Evolutionary conservation across 2,797 vertebrate genomes (phyloP).

Genomic region (Cyprinodon diabolis): DNA sequence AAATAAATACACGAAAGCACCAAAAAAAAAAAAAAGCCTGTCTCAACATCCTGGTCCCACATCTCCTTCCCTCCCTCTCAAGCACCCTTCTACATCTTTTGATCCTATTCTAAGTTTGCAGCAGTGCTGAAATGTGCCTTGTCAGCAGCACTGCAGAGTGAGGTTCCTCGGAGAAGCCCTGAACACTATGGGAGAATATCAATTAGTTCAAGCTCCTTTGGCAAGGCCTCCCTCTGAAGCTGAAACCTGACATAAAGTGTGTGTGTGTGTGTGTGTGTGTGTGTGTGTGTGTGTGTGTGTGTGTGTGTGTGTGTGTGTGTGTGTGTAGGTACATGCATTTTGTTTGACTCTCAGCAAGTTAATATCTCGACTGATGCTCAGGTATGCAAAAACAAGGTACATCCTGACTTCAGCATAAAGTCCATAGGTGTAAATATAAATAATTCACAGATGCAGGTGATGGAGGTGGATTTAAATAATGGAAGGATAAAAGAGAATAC

Average conservation of each 20-base stretch:
- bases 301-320: neutral
- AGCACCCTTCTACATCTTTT: conserved; percentile 56
- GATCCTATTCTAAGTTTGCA: conserved; percentile 78
- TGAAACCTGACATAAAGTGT: conserved; percentile 38
- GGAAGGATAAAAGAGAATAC: conserved; percentile 41
- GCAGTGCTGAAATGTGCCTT: conserved; percentile 72
- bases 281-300: conserved; percentile 1
- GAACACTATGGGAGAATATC: conserved; percentile 77
- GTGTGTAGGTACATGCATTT: neutral
- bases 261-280: neutral
- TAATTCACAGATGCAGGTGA: conserved; percentile 34
- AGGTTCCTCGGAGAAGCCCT: conserved; percentile 76
- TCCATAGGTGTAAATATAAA: conserved; percentile 46
- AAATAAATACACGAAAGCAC: conserved; percentile 9
- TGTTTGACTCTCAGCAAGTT: conserved; percentile 1
- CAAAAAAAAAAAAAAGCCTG: conserved; percentile 15
- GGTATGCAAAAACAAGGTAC: conserved; percentile 2
- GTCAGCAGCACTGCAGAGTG: conserved; percentile 78
- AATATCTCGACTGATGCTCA: conserved; percentile 3
- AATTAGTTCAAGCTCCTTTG: conserved; percentile 69
- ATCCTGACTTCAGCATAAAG: conserved; percentile 18
- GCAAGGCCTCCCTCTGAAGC: conserved; percentile 38
- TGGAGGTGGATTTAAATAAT: conserved; percentile 26
- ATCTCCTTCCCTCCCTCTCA: conserved; percentile 22
- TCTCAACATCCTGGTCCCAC: conserved; percentile 45